Evolutionary conservation across 2,797 vertebrate species (phyloP).

Genomic region (Melanotaenia parkinsoni): DNA sequence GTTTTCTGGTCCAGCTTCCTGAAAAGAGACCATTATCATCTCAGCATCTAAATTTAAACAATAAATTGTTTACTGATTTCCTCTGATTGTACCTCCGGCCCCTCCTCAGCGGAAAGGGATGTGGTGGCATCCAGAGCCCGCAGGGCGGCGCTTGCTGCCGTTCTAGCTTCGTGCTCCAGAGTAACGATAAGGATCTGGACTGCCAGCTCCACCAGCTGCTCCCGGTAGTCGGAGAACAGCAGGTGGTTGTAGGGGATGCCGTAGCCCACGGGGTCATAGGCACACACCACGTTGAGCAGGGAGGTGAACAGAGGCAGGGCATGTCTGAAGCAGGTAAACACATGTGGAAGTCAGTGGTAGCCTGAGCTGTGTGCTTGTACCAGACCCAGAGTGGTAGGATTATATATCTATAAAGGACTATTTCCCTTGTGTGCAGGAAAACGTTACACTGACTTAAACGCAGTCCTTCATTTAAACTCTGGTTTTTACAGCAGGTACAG

Average conservation of each 20-base stretch:
- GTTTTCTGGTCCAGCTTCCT: constrained; percentile 85
- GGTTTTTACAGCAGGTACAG: no score
- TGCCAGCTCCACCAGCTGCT: constrained; percentile 93
- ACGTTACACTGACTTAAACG: no score
- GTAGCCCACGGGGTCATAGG: constrained; percentile 95
- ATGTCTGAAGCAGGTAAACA: constrained; percentile 81
- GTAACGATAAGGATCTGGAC: constrained; percentile 93
- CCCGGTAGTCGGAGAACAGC: constrained; percentile 93
- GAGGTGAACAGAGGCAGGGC: constrained; percentile 97
- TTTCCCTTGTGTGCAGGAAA: no score
- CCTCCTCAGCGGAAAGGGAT: constrained; percentile 85
- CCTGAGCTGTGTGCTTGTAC: no score
- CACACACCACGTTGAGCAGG: constrained; percentile 93
- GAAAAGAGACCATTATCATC: constrained; percentile 11
- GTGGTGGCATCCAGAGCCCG: constrained; percentile 41
- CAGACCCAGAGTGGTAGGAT: no score
- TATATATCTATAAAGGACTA: no score
- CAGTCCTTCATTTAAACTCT: no score
- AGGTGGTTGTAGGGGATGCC: constrained; percentile 98
- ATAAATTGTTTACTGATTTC: neutral
- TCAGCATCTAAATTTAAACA: no score
- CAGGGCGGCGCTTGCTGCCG: constrained; percentile 75
- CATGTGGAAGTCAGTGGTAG: no score
- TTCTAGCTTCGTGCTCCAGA: constrained; percentile 89
- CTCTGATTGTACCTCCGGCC: constrained; percentile 81